Evolutionary conservation across 2,113 vertebrate genomes (phyloP), one percentile per base, ranked within the genome.

Genomic region (Calyptomena viridis): DNA sequence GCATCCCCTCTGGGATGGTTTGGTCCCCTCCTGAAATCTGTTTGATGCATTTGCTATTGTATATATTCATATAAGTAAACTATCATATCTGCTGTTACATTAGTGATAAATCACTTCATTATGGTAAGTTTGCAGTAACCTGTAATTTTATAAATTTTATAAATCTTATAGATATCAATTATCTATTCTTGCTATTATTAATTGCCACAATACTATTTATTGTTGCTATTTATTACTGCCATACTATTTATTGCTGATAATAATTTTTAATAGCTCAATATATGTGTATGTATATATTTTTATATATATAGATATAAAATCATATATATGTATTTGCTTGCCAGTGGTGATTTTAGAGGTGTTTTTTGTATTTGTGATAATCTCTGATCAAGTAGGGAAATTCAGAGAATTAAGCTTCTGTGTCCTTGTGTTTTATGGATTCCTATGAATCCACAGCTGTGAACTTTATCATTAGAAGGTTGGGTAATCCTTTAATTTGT

Each of bases 311-410:
- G 10, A 42, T 42, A 42, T 42, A n/a, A n/a, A 42, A 42, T 42
- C 40, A 42, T 37, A n/a, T 14, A 35, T 40, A 31, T 22, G 33
- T 16, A 12, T 27, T 15, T 21, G 50, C 5, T 46, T 78, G 2
- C 1, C 18, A 56, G 11, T n/a, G 3, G 11, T 69, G 4, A 1
- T n/a, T n/a, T 59, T 37, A 19, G 28, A 12, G 17, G 7, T 44
- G 44, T 31, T 35, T 30, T 82, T 37, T 69, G 1, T 19, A 15
- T 67, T 63, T 62, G 22, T 68, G 9, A 47, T 56, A 20, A 56
- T 52, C 3, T 53, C 15, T 44, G 42, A 79, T 49, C 24, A 49
- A 44, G 14, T 18, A 52, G 27, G 23, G 15, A 62, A 52, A 67
- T 44, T 44, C 25, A 71, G 37, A 75, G 4, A 15, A 39, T 47